These are phyloP conservation scores for Contarinia nasturtii DNA, from an alignment of 1,140 invertebrate species.

Conservation along the genomic window DNA sequence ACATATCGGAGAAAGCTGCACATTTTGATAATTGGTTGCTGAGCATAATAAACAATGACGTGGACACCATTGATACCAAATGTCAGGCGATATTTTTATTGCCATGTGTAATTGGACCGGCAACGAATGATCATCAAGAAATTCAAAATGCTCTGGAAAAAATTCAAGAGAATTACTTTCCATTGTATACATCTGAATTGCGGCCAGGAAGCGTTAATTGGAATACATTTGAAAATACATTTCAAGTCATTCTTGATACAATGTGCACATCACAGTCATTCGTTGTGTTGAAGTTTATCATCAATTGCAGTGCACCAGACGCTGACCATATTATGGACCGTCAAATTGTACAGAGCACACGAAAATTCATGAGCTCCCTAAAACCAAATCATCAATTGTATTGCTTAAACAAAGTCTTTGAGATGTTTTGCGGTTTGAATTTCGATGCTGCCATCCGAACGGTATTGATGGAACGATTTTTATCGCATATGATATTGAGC, in stretches of 20 bases:
- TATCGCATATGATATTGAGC: background rate
- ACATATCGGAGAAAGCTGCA: background rate
- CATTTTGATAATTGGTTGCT: conserved; percentile 1
- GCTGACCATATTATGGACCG: conserved; percentile 3
- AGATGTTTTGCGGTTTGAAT: background rate
- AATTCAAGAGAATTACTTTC: conserved; percentile 1
- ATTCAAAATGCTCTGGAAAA: conserved; percentile 1
- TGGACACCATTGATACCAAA: conserved; percentile 3
- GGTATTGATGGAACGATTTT: conserved; percentile 1
- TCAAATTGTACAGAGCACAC: background rate
- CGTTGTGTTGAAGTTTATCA: conserved; percentile 2
- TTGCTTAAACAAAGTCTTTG: background rate
- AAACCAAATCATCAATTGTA: background rate
- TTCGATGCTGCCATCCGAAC: background rate
- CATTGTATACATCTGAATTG: conserved; percentile 3
- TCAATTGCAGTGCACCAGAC: conserved; percentile 1
- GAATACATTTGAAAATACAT: background rate
- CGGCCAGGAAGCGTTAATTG: conserved; percentile 1
- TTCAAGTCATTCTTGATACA: background rate
- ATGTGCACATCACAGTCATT: conserved; percentile 1
- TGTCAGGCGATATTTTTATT: background rate
- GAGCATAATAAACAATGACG: background rate
- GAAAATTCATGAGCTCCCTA: background rate
- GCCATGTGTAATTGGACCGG: background rate
- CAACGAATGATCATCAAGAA: background rate